Evolutionary conservation across 2,888 invertebrate genomes (phyloP).

Genomic region (Brachylomia viminalis): DNA sequence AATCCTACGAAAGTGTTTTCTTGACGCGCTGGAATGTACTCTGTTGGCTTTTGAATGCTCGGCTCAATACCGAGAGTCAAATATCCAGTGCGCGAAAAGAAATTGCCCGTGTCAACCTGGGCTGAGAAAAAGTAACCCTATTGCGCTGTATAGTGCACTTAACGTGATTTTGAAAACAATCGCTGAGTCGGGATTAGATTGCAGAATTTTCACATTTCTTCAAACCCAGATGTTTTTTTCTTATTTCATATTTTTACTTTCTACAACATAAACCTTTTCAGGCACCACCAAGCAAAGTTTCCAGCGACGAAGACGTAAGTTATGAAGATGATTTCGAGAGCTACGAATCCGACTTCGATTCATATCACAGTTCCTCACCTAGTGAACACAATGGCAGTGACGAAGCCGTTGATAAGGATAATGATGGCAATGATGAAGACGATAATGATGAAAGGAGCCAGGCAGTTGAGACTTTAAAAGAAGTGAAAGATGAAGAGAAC

Average conservation of each 20-base stretch:
- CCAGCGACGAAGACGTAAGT: constrained; percentile 82
- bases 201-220: no score
- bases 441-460: constrained; percentile 43
- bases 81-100: no score
- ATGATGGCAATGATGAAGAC: constrained; percentile 27
- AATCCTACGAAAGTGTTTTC: no score
- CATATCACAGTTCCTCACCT: constrained; percentile 78
- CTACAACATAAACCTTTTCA: constrained; percentile 7
- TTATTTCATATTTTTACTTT: neutral
- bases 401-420: constrained; percentile 45
- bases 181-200: no score
- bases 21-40: no score
- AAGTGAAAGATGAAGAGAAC: constrained; percentile 81
- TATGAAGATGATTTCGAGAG: constrained; percentile 90
- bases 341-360: constrained; percentile 89
- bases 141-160: no score
- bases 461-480: constrained; percentile 65
- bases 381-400: constrained; percentile 55
- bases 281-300: constrained; percentile 65
- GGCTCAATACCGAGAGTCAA: no score
- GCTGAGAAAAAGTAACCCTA: no score
- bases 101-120: no score
- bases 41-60: no score
- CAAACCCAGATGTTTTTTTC: no score
- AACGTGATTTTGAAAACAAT: no score